Evolutionary conservation across 2,113 vertebrate genomes (phyloP).

Genomic region (Oryzias javanicus): DNA sequence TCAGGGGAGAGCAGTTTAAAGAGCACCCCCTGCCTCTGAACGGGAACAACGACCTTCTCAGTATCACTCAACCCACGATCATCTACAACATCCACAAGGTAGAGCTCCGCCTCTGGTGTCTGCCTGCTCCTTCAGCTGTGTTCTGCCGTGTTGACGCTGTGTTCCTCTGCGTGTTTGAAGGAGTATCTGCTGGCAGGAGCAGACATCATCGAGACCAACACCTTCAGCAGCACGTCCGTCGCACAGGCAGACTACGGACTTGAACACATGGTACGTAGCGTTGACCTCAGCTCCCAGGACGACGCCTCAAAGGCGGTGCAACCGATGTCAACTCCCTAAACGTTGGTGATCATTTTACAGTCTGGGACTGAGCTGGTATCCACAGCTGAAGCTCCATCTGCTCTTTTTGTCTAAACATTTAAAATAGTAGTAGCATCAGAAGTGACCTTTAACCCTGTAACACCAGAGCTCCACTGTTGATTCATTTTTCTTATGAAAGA

Average conservation of each 20-base stretch:
- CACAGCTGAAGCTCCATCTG: too few relatives aligned
- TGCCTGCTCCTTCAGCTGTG: background rate
- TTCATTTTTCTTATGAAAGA: too few relatives aligned
- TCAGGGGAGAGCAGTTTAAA: constrained; percentile 86
- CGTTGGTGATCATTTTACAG: too few relatives aligned
- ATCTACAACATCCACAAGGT: constrained; percentile 95
- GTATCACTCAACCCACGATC: constrained; percentile 86
- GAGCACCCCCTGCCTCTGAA: constrained; percentile 84
- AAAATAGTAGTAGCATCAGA: too few relatives aligned
- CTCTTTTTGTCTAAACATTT: too few relatives aligned
- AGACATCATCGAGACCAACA: constrained; percentile 97
- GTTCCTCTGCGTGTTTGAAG: constrained; percentile 60
- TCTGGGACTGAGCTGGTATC: too few relatives aligned
- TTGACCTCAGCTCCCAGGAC: background rate
- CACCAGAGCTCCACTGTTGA: too few relatives aligned
- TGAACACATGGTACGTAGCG: constrained; percentile 83
- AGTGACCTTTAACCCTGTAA: too few relatives aligned
- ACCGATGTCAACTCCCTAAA: too few relatives aligned
- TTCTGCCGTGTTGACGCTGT: background rate
- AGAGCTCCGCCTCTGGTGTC: background rate
- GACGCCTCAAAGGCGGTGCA: too few relatives aligned
- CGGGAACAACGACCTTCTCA: constrained; percentile 96
- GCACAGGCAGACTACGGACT: constrained; percentile 95
- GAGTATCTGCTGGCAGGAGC: constrained; percentile 91
- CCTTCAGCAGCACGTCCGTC: constrained; percentile 90